phyloP scores from a whole-genome alignment of 2,113 vertebrate species.

The Sander vitreus region DNA sequence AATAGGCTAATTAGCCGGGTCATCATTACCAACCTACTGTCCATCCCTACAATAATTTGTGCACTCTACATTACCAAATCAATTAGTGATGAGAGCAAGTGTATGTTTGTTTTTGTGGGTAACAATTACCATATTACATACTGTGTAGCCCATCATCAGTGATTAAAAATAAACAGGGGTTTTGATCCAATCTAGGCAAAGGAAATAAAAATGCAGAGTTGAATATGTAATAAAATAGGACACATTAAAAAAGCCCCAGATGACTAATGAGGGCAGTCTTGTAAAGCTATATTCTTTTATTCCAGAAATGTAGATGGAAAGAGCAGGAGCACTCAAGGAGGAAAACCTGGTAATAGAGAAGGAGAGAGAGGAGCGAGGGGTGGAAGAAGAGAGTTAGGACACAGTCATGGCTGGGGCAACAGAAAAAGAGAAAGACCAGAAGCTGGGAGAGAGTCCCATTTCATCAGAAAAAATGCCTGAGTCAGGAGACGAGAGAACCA shows the following conservation, averaged over 20 bases:
- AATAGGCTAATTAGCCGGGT: slow-evolving; percentile 66
- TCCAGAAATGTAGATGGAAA: slow-evolving; percentile 41
- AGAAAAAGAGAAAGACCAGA: slow-evolving; percentile 74
- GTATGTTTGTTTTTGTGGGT: slow-evolving; percentile 48
- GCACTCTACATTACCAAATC: slow-evolving; percentile 58
- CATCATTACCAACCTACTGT: slow-evolving; percentile 62
- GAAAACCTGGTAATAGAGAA: slow-evolving; percentile 21
- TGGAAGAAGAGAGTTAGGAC: slow-evolving; percentile 22
- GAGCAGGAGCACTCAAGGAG: slow-evolving; percentile 24
- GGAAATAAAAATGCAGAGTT: slow-evolving; percentile 35
- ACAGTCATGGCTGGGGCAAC: slow-evolving; percentile 52
- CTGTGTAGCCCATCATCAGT: slow-evolving; percentile 26
- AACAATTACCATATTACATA: slow-evolving; percentile 64
- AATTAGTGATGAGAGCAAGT: slow-evolving; percentile 50
- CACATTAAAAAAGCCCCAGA: slow-evolving; percentile 18
- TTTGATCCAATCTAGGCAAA: slow-evolving; percentile 40
- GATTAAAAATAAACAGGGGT: slow-evolving; percentile 68
- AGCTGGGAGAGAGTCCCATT: slow-evolving; percentile 74
- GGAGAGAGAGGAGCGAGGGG: slow-evolving; percentile 17
- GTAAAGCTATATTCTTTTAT: slow-evolving; percentile 31
- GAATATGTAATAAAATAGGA: slow-evolving; percentile 40
- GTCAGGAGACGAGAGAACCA: slow-evolving; percentile 74
- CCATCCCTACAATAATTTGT: slow-evolving; percentile 44
- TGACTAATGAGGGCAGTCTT: slow-evolving; percentile 49
- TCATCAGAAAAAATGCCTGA: slow-evolving; percentile 78